Evolutionary conservation across 2,888 invertebrate species (phyloP).

Genomic region (Meta bourneti): DNA sequence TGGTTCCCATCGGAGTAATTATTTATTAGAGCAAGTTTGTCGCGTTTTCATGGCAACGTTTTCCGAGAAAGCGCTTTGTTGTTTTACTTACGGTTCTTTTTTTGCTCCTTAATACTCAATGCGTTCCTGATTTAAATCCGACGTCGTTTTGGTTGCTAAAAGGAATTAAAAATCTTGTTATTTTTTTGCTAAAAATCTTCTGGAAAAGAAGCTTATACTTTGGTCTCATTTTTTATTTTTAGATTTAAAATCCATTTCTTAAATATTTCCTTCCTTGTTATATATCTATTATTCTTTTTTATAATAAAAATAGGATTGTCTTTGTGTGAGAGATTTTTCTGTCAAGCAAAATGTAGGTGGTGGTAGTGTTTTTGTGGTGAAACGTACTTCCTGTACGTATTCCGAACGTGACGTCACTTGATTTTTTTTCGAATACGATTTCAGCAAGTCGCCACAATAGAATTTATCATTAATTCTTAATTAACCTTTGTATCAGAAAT

Average conservation of each 20-base stretch:
- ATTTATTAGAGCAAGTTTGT: conserved; percentile 37
- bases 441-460: too few species aligned
- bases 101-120: neutral
- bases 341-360: too few species aligned
- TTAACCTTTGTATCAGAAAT: too few species aligned
- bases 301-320: too few species aligned
- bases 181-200: neutral
- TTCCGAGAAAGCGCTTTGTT: conserved; percentile 9
- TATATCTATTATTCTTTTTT: too few species aligned
- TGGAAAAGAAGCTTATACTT: neutral
- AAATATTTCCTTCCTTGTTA: too few species aligned
- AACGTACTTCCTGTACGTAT: too few species aligned
- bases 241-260: neutral
- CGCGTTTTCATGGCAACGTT: conserved; percentile 40
- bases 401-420: too few species aligned
- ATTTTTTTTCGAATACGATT: too few species aligned
- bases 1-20: conserved; percentile 8
- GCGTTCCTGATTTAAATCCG: neutral
- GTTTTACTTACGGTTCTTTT: neutral
- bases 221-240: conserved; percentile 10
- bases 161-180: conserved; percentile 27
- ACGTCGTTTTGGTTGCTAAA: conserved; percentile 14
- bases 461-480: too few species aligned
- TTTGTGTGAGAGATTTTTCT: too few species aligned
- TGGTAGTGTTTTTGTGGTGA: too few species aligned